Base-by-base conservation (phyloP, 1,140 invertebrate species). In the Bombus polaris region DNA sequence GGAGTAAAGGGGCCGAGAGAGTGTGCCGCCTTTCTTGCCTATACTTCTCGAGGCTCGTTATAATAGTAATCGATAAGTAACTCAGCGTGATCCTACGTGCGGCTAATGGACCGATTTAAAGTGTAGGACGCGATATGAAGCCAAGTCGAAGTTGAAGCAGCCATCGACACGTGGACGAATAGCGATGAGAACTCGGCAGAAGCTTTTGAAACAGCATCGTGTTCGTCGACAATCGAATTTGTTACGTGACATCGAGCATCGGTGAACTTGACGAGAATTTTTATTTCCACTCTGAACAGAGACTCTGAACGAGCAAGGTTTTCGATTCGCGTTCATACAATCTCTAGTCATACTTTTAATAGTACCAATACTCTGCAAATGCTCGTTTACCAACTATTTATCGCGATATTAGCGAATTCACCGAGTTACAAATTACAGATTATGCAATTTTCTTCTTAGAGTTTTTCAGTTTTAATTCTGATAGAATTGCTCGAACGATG, bases 21-120 rank as follows among this genome's bases (percentile, higher is more conserved):
- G 79, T 72, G 71, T 35, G 39, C 39, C 57, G 4, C 39, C 37
- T 71, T 71, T 37, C 70, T 39, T 66, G 13, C 39, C 57, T 5
- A 18, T 28, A 62, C 35, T 42, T 80, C 83, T 59, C 70, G 39
- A 81, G 87, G 81, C 75, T 90, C 89, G 88, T 93, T 93, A 92
- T 93, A 93, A 93, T 92, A 91, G 87, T 91, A 94, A 94, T 94
- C 93, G 93, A 94, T 94, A 94, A 93, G 92, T 94, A 94, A 94
- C 93, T 89, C 35, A 77, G 82, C 74, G 88, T 92, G 92, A 93
- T 94, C 92, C 89, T 92, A 92, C 90, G 91, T 91, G 89, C 75
- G 88, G 91, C 87, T 93, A 93, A 93, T 92, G 90, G 86, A 82
- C 88, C 84, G 81, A 91, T 93, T 93, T 91, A 92, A 94, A 94